Percentiles rank a stretch among this genome's conserved stretches.
phyloP scores from a whole-genome alignment of 1,140 invertebrate genomes.

The Lepidotrigona ventralis region DNA sequence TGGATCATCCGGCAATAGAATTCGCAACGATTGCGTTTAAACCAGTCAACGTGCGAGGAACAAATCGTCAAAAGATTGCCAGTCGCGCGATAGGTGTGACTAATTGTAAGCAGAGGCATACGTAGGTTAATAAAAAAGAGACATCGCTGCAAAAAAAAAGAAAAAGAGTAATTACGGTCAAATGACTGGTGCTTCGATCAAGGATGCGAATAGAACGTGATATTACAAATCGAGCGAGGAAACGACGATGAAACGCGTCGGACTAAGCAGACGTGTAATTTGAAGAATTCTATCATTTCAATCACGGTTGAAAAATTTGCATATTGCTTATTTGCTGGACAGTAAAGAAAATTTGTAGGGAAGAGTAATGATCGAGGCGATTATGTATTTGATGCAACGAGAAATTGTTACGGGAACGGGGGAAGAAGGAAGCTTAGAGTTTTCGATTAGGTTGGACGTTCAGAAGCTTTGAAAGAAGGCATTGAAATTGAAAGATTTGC shows the following conservation, averaged over 20 bases:
- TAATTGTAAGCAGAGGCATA: not conserved
- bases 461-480: no score
- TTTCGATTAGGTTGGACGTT: not conserved
- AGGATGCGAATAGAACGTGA: slow-evolving; percentile 31
- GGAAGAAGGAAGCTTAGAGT: not conserved
- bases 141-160: slow-evolving; percentile 19
- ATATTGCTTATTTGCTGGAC: not conserved
- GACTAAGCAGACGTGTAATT: slow-evolving; percentile 29
- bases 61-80: slow-evolving; percentile 13
- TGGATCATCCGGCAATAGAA: not conserved
- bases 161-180: not conserved
- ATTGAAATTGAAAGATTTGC: no score
- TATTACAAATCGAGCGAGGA: slow-evolving; percentile 17
- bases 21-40: not conserved
- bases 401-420: not conserved
- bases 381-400: not conserved
- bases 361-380: not conserved
- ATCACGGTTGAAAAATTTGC: slow-evolving; percentile 6
- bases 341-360: no score
- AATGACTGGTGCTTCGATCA: slow-evolving; percentile 9
- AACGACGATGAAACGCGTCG: not conserved
- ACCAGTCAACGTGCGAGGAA: not conserved
- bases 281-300: slow-evolving; percentile 33
- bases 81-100: not conserved
- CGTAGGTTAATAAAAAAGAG: not conserved